A percentile compares a stretch with the other conserved stretches of the same genome.
Conservation (phyloP, 2,797 vertebrate species). For the Hephaestus fuliginosus region DNA sequence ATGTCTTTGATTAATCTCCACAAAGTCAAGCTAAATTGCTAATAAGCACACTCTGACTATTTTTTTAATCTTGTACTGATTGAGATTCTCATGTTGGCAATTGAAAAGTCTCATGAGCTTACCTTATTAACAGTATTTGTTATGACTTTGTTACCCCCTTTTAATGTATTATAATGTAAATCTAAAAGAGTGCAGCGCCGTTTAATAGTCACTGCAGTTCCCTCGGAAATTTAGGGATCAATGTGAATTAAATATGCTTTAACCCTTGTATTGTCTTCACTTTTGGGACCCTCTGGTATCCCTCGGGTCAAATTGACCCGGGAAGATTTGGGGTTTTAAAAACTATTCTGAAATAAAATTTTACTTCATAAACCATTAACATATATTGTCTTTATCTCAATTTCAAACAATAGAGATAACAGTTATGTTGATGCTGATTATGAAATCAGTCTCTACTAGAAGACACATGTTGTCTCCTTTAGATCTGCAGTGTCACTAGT, state of each 20-base stretch:
- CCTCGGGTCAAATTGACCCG: too few relatives aligned
- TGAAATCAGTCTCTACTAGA: too few relatives aligned
- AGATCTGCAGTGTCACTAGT: too few relatives aligned
- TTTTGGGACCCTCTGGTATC: too few relatives aligned
- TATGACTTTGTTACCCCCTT: constrained; percentile 37
- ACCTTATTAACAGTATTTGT: constrained; percentile 49
- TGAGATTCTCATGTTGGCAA: constrained; percentile 59
- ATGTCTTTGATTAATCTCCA: constrained; percentile 80
- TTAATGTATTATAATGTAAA: constrained; percentile 46
- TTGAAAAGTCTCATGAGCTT: constrained; percentile 57
- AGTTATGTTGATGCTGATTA: too few relatives aligned
- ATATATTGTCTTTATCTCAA: too few relatives aligned
- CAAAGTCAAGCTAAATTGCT: constrained; percentile 78
- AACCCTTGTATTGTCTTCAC: neutral
- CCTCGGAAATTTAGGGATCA: constrained; percentile 51
- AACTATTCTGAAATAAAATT: too few relatives aligned
- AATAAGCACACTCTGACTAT: constrained; percentile 50
- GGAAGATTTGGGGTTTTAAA: too few relatives aligned
- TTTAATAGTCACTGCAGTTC: constrained; percentile 46
- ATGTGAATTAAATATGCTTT: constrained; percentile 52
- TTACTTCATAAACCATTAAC: too few relatives aligned
- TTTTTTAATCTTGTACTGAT: constrained; percentile 55
- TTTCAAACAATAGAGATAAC: too few relatives aligned
- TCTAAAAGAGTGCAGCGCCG: constrained; percentile 29
- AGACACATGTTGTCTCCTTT: too few relatives aligned